Percentiles rank a stretch among this genome's conserved stretches.
These are phyloP conservation scores for Meriones psammophilus DNA, from an alignment of 2,797 vertebrate species.

Conservation along the genomic window DNA sequence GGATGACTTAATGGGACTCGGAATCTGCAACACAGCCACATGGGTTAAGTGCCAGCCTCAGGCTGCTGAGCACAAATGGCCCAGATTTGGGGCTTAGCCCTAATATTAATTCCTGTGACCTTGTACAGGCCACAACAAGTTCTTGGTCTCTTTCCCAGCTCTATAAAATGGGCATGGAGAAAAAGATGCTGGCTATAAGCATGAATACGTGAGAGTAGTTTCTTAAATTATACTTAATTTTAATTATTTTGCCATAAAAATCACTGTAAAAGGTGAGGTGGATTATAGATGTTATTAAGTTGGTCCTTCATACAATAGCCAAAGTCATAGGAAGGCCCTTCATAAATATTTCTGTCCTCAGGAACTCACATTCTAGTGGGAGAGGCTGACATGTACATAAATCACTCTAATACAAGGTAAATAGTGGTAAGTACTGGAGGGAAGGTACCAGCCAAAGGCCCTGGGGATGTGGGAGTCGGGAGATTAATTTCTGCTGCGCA, in stretches of 20 bases:
- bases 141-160: not conserved
- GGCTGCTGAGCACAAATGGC: not conserved
- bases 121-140: not conserved
- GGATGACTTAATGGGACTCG: constrained; percentile 33
- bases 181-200: not conserved
- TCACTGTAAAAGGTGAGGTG: constrained; percentile 18
- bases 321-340: constrained; percentile 77
- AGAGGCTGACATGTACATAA: constrained; percentile 76
- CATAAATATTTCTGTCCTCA: constrained; percentile 80
- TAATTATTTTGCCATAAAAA: constrained; percentile 51
- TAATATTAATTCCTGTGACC: not conserved
- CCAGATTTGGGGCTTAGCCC: not conserved
- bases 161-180: constrained; percentile 53
- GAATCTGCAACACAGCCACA: not conserved
- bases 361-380: constrained; percentile 69
- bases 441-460: constrained; percentile 71
- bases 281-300: constrained; percentile 63
- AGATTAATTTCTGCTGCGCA: constrained; percentile 76
- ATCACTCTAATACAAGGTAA: constrained; percentile 80
- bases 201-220: constrained; percentile 16
- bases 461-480: constrained; percentile 49
- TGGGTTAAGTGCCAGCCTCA: not conserved
- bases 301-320: constrained; percentile 65
- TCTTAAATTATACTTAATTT: constrained; percentile 34
- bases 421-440: constrained; percentile 70